A percentile compares a stretch with the other conserved stretches of the same genome.
phyloP scores from a whole-genome alignment of 2,113 vertebrate genomes.

The Carassius gibelio region DNA sequence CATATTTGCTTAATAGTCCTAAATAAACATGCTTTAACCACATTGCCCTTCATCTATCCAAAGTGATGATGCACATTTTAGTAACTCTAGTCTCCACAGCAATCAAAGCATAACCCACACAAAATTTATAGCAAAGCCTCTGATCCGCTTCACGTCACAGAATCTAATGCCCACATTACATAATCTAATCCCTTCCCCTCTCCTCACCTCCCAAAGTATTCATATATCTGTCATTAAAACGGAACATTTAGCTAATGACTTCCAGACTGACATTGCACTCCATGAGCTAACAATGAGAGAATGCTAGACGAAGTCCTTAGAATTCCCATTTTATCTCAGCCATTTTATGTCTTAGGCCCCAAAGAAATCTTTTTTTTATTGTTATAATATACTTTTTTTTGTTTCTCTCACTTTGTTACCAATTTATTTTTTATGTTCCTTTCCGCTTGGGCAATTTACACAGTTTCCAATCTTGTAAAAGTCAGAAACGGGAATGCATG shows the following conservation, averaged over 20 bases:
- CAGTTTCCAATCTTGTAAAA: constrained; percentile 50
- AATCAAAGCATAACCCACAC: neutral
- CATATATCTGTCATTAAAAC: constrained; percentile 48
- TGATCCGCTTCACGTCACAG: constrained; percentile 25
- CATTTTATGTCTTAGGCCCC: constrained; percentile 42
- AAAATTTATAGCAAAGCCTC: neutral
- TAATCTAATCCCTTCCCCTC: constrained; percentile 39
- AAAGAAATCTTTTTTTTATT: constrained; percentile 43
- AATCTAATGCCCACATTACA: constrained; percentile 43
- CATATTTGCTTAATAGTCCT: neutral
- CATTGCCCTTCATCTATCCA: neutral
- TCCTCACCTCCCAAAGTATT: constrained; percentile 45
- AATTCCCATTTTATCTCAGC: constrained; percentile 35
- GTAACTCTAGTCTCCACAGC: neutral
- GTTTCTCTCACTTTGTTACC: constrained; percentile 45
- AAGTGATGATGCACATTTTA: neutral
- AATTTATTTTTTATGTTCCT: constrained; percentile 42
- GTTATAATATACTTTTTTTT: constrained; percentile 37
- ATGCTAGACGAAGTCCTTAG: constrained; percentile 24
- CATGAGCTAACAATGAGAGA: constrained; percentile 39
- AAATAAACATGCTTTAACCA: neutral
- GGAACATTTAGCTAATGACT: constrained; percentile 47
- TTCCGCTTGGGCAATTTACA: constrained; percentile 44
- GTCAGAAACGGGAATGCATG: constrained; percentile 26
- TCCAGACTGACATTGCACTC: constrained; percentile 47